phyloP scores from a whole-genome alignment of 2,888 invertebrate genomes.

The Siphonodentalium dalli region DNA sequence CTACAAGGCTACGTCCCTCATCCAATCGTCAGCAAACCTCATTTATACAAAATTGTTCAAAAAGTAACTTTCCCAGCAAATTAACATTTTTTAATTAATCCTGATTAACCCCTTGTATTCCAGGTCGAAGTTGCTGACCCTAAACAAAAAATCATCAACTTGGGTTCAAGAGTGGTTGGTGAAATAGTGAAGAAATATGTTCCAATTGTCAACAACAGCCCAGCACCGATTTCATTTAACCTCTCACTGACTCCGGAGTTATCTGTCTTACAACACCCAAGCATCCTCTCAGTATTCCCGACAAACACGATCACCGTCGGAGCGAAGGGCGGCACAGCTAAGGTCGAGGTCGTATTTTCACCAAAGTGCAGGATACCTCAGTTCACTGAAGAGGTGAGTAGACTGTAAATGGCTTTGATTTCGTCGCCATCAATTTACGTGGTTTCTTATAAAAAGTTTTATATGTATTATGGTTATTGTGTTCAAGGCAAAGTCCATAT shows the following conservation, averaged over 20 bases:
- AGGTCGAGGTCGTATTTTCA: constrained; percentile 59
- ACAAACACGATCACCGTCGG: constrained; percentile 54
- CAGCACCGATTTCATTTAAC: constrained; percentile 59
- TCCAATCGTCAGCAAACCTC: too few relatives aligned
- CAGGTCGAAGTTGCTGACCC: constrained; percentile 63
- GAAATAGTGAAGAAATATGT: constrained; percentile 53
- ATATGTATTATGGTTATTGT: too few relatives aligned
- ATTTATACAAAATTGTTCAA: background rate
- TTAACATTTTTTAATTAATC: background rate
- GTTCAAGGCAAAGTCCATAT: too few relatives aligned
- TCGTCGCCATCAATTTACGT: too few relatives aligned
- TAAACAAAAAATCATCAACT: constrained; percentile 58
- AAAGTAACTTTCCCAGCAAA: background rate
- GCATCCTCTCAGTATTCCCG: constrained; percentile 50
- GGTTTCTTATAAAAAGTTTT: too few relatives aligned
- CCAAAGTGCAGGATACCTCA: constrained; percentile 60
- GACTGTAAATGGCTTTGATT: background rate
- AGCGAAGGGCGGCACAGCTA: constrained; percentile 54
- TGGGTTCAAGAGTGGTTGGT: constrained; percentile 59
- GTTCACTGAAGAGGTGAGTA: constrained; percentile 63
- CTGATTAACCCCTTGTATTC: background rate
- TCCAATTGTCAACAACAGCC: constrained; percentile 64
- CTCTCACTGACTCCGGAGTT: constrained; percentile 58
- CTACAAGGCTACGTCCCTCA: too few relatives aligned
- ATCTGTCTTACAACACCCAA: constrained; percentile 50